A percentile compares a stretch with the other conserved stretches of the same genome.
Conservation (phyloP, 2,888 invertebrate genomes). For the Resseliella maxima region DNA sequence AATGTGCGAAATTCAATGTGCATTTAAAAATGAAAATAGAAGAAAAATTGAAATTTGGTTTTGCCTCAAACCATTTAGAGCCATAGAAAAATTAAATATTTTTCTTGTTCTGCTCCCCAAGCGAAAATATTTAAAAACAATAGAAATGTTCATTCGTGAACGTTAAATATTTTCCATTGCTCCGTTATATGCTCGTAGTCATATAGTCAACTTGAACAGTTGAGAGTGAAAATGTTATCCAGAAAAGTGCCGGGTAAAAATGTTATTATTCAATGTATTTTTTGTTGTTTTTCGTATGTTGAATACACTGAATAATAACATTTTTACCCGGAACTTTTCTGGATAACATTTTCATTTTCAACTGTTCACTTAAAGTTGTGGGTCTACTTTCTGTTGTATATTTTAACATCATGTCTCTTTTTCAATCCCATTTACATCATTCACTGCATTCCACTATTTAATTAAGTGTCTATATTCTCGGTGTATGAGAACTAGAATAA, state of each 20-base stretch:
- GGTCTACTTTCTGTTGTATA: background rate
- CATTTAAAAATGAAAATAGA: background rate
- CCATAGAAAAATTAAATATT: conserved; percentile 1
- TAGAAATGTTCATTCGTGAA: background rate
- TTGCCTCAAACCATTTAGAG: background rate
- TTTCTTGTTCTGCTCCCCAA: background rate
- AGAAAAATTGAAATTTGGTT: too few species aligned
- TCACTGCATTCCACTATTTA: conserved; percentile 13
- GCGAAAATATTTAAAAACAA: conserved; percentile 33
- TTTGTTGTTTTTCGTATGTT: too few species aligned
- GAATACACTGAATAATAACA: too few species aligned
- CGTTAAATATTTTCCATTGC: background rate
- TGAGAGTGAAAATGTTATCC: too few species aligned
- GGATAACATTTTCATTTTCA: too few species aligned
- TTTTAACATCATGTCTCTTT: background rate
- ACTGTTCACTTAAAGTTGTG: background rate
- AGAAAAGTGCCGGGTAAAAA: too few species aligned
- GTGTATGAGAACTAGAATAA: conserved; percentile 3
- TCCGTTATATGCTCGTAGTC: background rate
- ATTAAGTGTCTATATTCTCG: conserved; percentile 20
- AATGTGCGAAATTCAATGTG: too few species aligned
- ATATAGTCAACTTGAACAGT: too few species aligned
- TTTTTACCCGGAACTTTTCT: too few species aligned
- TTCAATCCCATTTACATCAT: background rate
- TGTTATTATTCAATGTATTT: too few species aligned